Evolutionary conservation across 2,888 invertebrate genomes (phyloP).

Genomic region (Volucella inanis): DNA sequence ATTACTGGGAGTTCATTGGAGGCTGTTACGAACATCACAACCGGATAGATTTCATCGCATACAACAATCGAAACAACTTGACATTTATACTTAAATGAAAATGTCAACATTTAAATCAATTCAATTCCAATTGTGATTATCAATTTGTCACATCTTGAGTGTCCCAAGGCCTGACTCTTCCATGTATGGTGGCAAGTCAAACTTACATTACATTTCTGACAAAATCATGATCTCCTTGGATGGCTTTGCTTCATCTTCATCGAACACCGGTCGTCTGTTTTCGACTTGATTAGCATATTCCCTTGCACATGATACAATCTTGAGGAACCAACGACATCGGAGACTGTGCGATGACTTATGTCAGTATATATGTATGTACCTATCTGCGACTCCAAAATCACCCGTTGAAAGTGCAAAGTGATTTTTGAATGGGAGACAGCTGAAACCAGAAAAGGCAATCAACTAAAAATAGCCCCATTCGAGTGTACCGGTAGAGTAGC

Average conservation of each 20-base stretch:
- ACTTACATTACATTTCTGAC: too few relatives aligned
- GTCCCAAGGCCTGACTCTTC: too few relatives aligned
- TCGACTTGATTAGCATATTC: slow-evolving; percentile 44
- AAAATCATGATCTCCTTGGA: not conserved
- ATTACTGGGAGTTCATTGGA: too few relatives aligned
- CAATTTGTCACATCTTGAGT: too few relatives aligned
- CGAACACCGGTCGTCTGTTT: slow-evolving; percentile 8
- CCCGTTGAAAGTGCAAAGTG: slow-evolving; percentile 45
- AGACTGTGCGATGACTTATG: slow-evolving; percentile 25
- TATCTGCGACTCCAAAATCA: not conserved
- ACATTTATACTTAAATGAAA: too few relatives aligned
- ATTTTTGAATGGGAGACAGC: slow-evolving; percentile 28
- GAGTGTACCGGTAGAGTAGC: slow-evolving; percentile 25
- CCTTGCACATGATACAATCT: slow-evolving; percentile 5
- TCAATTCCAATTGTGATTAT: too few relatives aligned
- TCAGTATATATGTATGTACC: not conserved
- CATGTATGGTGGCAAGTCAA: too few relatives aligned
- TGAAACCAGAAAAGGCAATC: slow-evolving; percentile 15
- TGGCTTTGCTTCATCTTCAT: not conserved
- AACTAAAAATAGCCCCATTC: slow-evolving; percentile 34
- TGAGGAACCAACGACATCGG: not conserved
- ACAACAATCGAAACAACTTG: too few relatives aligned
- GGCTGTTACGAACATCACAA: too few relatives aligned
- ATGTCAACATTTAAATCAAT: too few relatives aligned
- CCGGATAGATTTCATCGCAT: too few relatives aligned